A percentile compares a stretch with the other conserved stretches of the same genome.
Conservation (phyloP, 2,888 invertebrate species). For the Cenopis cana region DNA sequence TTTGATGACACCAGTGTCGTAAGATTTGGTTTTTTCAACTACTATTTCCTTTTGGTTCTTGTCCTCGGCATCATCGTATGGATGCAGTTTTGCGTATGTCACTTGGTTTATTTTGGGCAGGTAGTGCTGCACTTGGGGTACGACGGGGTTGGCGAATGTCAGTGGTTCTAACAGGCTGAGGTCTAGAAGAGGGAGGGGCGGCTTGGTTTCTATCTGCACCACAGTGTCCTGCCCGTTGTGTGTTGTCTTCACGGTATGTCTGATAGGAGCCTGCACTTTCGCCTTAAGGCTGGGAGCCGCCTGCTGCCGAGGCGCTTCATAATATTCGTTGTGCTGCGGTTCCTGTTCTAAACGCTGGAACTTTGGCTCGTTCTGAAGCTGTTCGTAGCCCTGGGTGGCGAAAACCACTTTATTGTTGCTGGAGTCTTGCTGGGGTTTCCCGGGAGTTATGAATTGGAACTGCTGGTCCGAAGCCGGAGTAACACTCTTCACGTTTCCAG, state of each 20-base stretch:
- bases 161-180: slow-evolving; percentile 75
- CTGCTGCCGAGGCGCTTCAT: slow-evolving; percentile 42
- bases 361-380: slow-evolving; percentile 56
- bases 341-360: slow-evolving; percentile 57
- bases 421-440: slow-evolving; percentile 61
- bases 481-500: slow-evolving; percentile 59
- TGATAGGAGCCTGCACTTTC: slow-evolving; percentile 53
- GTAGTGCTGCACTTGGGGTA: slow-evolving; percentile 80
- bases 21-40: slow-evolving; percentile 65
- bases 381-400: slow-evolving; percentile 54
- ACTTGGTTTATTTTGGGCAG: slow-evolving; percentile 72
- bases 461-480: slow-evolving; percentile 53
- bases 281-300: slow-evolving; percentile 27
- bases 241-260: slow-evolving; percentile 64
- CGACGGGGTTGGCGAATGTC: slow-evolving; percentile 76
- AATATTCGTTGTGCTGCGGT: slow-evolving; percentile 45
- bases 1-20: slow-evolving; percentile 60
- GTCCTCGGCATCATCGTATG: slow-evolving; percentile 54
- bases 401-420: slow-evolving; percentile 63
- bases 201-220: slow-evolving; percentile 69
- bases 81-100: slow-evolving; percentile 67
- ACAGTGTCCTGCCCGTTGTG: slow-evolving; percentile 71
- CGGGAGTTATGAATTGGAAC: slow-evolving; percentile 49
- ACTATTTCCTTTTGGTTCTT: slow-evolving; percentile 66
- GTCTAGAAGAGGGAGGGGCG: slow-evolving; percentile 70